Base-by-base conservation (phyloP, 1,140 invertebrate genomes). In the Cotesia typhae region DNA sequence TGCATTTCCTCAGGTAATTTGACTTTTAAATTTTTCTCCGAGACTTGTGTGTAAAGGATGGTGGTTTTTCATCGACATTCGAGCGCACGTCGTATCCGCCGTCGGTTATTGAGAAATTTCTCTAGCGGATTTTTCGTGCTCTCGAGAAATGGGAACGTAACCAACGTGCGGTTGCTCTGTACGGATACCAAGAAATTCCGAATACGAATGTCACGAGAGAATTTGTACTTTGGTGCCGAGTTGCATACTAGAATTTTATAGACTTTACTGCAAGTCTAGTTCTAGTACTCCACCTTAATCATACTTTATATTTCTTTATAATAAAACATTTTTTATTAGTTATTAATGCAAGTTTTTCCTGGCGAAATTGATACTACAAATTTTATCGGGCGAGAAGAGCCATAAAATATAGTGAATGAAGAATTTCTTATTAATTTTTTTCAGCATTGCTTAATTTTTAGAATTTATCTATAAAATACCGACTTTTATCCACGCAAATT, bases 51-150 rank as follows among this genome's bases (percentile, higher is more conserved):
- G 35, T n/a, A n/a, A 12, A n/a, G 53, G 53, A 14, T 57, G 9
- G 41, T 67, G 17, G 41, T 67, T 59, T 59, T 9, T 59, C 14
- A 28, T 59, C 57, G 57, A 66, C 41, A 41, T 51, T 47, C 38
- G 47, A 10, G 37, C 14, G n/a, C 59, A 61, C 59, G 57, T 63
- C 68, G 37, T 14, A 70, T 70, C 59, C 17, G 14, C 20, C 20
- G 47, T 12, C 20, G 35, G 41, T 64, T 71, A 71, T 71, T 71
- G 69, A 65, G 60, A 71, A 71, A 71, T 71, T 71, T 71, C 41
- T 64, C 57, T 35, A 6, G 47, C 4, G 60, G 41, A 51, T 71
- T 64, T 36, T 53, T 37, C 20, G 20, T 47, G 7, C 14, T 12
- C 57, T 5, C n/a, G n/a, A 51, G 59, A 64, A 53, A 55, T 63